Conservation (phyloP, 92 coral and sea anemone genomes). For the Porites rus region DNA sequence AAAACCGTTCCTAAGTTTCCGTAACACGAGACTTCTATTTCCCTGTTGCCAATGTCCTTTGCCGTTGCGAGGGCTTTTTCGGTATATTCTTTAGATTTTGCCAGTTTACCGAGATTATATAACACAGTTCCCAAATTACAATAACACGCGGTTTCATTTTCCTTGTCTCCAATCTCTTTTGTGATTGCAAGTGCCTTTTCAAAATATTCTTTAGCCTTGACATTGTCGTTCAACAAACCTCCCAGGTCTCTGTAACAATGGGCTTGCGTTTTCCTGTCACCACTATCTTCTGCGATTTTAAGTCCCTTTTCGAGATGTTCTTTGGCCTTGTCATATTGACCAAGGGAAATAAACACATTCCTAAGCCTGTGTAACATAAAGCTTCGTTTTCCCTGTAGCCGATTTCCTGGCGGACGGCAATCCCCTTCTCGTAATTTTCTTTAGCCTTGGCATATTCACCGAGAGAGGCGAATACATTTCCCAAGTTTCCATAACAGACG, state of each 20-base stretch:
- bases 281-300: background rate
- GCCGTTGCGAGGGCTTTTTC: background rate
- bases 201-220: background rate
- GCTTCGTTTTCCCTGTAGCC: background rate
- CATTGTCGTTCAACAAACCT: background rate
- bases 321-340: background rate
- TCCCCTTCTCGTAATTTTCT: background rate
- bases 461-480: background rate
- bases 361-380: background rate
- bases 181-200: background rate
- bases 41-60: background rate
- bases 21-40: background rate
- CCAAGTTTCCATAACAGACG: background rate
- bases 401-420: background rate
- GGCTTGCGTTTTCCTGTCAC: background rate
- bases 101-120: background rate
- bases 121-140: background rate
- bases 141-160: background rate
- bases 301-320: background rate
- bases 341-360: background rate
- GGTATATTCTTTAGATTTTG: background rate
- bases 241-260: background rate
- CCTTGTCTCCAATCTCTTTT: background rate
- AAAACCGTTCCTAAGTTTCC: background rate
- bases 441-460: background rate